phyloP scores from a whole-genome alignment of 2,797 vertebrate species.

The Acanthurus leucopareius region DNA sequence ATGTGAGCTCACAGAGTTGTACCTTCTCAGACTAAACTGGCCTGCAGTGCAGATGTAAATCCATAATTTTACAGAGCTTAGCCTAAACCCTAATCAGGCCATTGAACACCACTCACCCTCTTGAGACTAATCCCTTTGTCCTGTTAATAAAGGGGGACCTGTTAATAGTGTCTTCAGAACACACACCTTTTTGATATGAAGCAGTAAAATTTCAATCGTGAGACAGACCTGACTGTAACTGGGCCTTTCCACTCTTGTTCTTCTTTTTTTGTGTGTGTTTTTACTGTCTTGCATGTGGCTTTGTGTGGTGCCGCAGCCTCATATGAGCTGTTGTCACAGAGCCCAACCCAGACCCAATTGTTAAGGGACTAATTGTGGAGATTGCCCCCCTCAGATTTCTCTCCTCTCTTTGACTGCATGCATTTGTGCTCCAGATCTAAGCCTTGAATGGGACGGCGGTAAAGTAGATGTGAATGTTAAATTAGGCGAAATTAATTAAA shows the following conservation, averaged over 20 bases:
- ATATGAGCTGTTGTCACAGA: slow-evolving; percentile 91
- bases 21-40: slow-evolving; percentile 36
- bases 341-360: slow-evolving; percentile 92
- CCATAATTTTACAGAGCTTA: slow-evolving; percentile 67
- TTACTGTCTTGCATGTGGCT: slow-evolving; percentile 87
- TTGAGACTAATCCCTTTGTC: slow-evolving; percentile 85
- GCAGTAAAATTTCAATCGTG: slow-evolving; percentile 86
- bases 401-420: slow-evolving; percentile 90
- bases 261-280: slow-evolving; percentile 72
- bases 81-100: slow-evolving; percentile 72
- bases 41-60: slow-evolving; percentile 54
- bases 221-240: slow-evolving; percentile 89
- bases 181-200: slow-evolving; percentile 86
- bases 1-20: slow-evolving; percentile 31
- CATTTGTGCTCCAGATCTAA: slow-evolving; percentile 90
- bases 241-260: slow-evolving; percentile 55
- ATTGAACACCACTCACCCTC: slow-evolving; percentile 67
- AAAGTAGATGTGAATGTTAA: slow-evolving; percentile 95
- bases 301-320: slow-evolving; percentile 90
- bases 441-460: slow-evolving; percentile 94
- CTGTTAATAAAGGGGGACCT: slow-evolving; percentile 88
- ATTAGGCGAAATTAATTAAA: slow-evolving; percentile 97
- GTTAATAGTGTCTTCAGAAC: slow-evolving; percentile 87
- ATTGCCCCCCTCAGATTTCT: slow-evolving; percentile 88
- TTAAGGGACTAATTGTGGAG: slow-evolving; percentile 97